Conservation (phyloP, 2,113 vertebrate species). For the Enhydra lutris region DNA sequence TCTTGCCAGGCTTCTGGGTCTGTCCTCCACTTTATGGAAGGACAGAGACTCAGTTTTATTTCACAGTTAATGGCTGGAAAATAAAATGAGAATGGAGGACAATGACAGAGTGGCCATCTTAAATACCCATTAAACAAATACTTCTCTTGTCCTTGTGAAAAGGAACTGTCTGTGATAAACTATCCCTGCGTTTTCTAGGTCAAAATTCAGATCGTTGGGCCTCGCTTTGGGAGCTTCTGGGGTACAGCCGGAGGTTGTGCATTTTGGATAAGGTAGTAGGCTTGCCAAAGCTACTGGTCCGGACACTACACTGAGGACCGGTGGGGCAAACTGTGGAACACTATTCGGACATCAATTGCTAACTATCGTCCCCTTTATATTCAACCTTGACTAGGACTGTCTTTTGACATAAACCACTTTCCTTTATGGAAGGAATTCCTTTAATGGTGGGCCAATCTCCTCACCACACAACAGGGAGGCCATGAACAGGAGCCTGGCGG, state of each 20-base stretch:
- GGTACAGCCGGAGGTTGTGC: not conserved
- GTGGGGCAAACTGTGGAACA: not conserved
- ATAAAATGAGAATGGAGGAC: conserved; percentile 19
- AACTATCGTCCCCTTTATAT: not conserved
- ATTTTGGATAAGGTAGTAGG: not conserved
- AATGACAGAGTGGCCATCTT: not conserved
- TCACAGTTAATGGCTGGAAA: conserved; percentile 39
- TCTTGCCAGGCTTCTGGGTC: not conserved
- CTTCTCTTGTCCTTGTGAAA: not conserved
- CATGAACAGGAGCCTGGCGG: not conserved
- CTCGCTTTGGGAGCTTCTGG: not conserved
- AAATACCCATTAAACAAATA: conserved; percentile 31
- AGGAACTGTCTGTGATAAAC: not conserved
- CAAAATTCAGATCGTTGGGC: not conserved
- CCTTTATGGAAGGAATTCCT: not conserved
- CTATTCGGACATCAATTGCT: not conserved
- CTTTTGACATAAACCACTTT: not conserved
- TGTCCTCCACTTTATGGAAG: conserved; percentile 11
- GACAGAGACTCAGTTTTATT: conserved; percentile 31
- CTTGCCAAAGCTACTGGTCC: not conserved
- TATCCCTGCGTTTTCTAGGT: not conserved
- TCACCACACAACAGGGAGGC: not conserved
- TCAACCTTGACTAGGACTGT: not conserved
- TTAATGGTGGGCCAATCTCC: not conserved
- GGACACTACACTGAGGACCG: not conserved